A percentile compares a stretch with the other conserved stretches of the same genome.
Evolutionary conservation across 2,888 invertebrate genomes (phyloP).

Genomic region (Lasioglossum calceatum): DNA sequence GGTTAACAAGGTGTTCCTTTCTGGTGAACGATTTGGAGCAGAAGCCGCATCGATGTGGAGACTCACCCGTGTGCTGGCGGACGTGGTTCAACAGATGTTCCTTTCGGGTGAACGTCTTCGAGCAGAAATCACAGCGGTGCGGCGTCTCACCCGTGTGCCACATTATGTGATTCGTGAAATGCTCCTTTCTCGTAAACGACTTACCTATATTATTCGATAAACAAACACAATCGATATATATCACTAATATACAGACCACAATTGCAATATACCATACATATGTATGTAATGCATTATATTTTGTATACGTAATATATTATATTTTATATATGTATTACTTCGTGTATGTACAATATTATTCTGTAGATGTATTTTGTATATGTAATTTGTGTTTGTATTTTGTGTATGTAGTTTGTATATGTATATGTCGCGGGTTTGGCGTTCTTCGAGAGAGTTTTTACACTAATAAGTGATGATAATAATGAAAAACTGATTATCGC

Average conservation of each 20-base stretch:
- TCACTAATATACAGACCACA: conserved; percentile 50
- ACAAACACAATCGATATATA: conserved; percentile 50
- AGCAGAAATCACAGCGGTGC: conserved; percentile 92
- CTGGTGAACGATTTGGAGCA: conserved; percentile 95
- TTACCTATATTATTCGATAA: conserved; percentile 85
- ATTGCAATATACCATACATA: no score
- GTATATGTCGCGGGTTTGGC: neutral
- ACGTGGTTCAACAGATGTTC: conserved; percentile 92
- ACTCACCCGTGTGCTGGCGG: conserved; percentile 92
- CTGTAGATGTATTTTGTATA: no score
- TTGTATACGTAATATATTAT: no score
- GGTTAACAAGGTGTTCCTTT: conserved; percentile 94
- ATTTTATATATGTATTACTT: no score
- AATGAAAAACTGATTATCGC: conserved; percentile 46
- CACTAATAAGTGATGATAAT: neutral
- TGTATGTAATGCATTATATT: no score
- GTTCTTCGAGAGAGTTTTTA: neutral
- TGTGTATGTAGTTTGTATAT: no score
- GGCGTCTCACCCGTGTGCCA: conserved; percentile 94
- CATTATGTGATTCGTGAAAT: conserved; percentile 95
- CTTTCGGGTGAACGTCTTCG: conserved; percentile 91
- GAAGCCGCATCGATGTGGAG: conserved; percentile 93
- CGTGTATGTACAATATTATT: no score
- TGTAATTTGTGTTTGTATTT: no score
- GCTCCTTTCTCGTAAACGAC: conserved; percentile 95